phyloP scores from a whole-genome alignment of 2,888 invertebrate species.

The Imbricaverruca yamaguchii region DNA sequence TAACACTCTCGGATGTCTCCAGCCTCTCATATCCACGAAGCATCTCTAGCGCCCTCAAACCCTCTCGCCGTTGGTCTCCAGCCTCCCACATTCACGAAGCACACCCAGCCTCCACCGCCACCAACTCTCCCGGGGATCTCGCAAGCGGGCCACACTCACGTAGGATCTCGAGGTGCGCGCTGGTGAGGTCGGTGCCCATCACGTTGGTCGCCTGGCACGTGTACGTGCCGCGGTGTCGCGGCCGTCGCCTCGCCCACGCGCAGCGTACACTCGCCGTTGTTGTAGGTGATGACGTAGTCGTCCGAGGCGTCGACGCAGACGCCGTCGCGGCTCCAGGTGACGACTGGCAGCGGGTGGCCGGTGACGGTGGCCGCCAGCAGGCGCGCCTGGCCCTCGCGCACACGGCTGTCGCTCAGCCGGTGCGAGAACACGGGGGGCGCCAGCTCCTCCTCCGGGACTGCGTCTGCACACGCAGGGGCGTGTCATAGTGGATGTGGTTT shows the following conservation, averaged over 20 bases:
- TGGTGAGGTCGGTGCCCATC: constrained; percentile 56
- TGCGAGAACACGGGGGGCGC: constrained; percentile 58
- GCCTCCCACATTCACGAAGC: no score
- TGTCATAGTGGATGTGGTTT: no score
- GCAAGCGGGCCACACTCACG: constrained; percentile 47
- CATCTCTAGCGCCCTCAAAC: background rate
- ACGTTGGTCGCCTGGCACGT: constrained; percentile 61
- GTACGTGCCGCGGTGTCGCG: constrained; percentile 62
- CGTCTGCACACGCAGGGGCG: constrained; percentile 44
- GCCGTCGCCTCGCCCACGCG: constrained; percentile 58
- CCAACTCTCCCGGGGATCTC: background rate
- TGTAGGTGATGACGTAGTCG: constrained; percentile 67
- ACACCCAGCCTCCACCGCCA: background rate
- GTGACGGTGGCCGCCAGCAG: constrained; percentile 59
- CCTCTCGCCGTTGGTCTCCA: background rate
- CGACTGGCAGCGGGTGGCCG: constrained; percentile 61
- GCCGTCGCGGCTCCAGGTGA: constrained; percentile 68
- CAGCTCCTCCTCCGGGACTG: constrained; percentile 54
- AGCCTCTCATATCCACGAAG: background rate
- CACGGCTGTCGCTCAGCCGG: constrained; percentile 54
- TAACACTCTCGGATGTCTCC: no score
- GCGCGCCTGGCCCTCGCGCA: constrained; percentile 56
- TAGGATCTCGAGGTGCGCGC: constrained; percentile 57
- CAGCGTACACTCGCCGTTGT: constrained; percentile 69
- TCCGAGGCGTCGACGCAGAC: constrained; percentile 62